phyloP scores from a whole-genome alignment of 2,113 vertebrate species.

The Thamnophis sirtalis region DNA sequence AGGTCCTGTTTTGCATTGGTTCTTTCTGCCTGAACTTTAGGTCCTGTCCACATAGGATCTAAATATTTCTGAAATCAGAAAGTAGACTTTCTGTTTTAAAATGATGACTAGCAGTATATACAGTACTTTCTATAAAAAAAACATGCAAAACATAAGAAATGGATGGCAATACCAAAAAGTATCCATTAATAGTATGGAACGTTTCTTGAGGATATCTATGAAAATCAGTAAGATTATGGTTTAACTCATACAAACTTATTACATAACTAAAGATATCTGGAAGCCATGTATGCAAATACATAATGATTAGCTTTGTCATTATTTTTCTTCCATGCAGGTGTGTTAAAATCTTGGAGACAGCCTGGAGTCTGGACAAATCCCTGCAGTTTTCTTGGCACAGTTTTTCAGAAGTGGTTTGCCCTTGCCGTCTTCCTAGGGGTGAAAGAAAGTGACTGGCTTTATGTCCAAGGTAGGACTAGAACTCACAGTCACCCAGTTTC shows the following conservation, averaged over 20 bases:
- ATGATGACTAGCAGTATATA: neutral
- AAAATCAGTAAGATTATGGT: neutral
- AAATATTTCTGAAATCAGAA: neutral
- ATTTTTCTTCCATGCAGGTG: neutral
- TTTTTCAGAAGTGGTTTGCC: neutral
- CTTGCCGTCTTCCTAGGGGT: neutral
- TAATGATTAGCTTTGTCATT: neutral
- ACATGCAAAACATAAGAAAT: neutral
- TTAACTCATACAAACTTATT: neutral
- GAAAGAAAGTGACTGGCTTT: neutral
- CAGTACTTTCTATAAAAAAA: neutral
- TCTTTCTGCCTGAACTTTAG: neutral
- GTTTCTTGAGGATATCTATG: neutral
- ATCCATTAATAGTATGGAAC: neutral
- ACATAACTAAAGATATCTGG: neutral
- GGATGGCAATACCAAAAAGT: neutral
- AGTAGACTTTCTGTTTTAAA: neutral
- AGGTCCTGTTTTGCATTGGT: neutral
- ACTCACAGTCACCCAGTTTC: neutral
- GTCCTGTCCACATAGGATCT: neutral
- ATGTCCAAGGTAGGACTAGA: neutral
- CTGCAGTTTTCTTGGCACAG: neutral
- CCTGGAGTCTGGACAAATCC: neutral
- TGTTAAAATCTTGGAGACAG: neutral
- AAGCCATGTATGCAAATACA: neutral